Base-by-base conservation (phyloP, 2,113 vertebrate species). In the Trichomycterus rosablanca region DNA sequence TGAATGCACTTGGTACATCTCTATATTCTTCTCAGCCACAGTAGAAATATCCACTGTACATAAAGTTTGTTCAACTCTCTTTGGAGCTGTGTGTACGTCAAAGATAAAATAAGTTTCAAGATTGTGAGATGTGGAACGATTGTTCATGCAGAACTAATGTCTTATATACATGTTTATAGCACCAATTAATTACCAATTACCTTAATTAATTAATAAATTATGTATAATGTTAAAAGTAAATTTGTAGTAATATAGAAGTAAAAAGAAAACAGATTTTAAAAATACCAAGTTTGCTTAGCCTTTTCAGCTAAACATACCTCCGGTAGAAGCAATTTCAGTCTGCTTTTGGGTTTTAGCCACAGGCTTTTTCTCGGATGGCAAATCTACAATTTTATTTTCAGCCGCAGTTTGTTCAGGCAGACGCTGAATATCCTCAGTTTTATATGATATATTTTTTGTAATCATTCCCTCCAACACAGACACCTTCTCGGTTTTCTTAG, bases 311-410 rank as follows among this genome's bases (percentile, higher is more conserved):
- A n/a, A 44, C 68, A 66, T 74, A 75, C 74, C 66, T 77, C 11
- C 54, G 42, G 46, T 14, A 5, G 32, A n/a, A 54, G 37, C 34
- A 28, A 14, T n/a, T 0, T 51, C 52, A 15, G 60, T 60, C 18
- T 32, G 23, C 59, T 67, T 40, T 69, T 55, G 37, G 59, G 70
- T 37, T 54, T 75, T 71, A 68, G 45, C 28, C 63, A 54, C 20
- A 18, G 74, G 46, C 23, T 82, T 50, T 68, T 83, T 84, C 72
- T 89, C 87, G 72, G 87, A 81, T n/a, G 78, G 74, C 12, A 75
- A n/a, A n/a, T n/a, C n/a, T n/a, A n/a, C n/a, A n/a, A n/a, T n/a
- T n/a, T n/a, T n/a, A n/a, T n/a, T 12, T 63, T 75, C 69, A 69
- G 80, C 80, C 55, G 85, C 81, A 88, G 87, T 69, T 74, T 80